A percentile compares a stretch with the other conserved stretches of the same genome.
Evolutionary conservation across 2,797 vertebrate genomes (phyloP).

Genomic region (Myotis findleyi): DNA sequence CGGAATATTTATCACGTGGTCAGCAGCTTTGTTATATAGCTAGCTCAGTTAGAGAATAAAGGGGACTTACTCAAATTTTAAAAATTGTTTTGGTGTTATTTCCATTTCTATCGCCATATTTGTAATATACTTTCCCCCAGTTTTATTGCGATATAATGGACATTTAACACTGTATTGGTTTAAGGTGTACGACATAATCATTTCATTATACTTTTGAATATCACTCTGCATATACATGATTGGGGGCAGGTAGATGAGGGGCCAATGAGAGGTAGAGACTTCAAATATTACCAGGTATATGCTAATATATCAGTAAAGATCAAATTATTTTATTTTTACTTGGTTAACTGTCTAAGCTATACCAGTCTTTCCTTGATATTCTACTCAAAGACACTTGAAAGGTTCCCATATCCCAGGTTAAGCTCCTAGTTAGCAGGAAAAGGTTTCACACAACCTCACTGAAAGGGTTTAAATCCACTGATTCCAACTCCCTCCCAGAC

Average conservation of each 20-base stretch:
- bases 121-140: neutral
- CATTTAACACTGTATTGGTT: neutral
- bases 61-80: neutral
- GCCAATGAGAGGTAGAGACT: neutral
- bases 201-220: neutral
- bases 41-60: neutral
- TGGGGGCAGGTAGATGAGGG: neutral
- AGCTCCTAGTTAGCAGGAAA: neutral
- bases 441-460: neutral
- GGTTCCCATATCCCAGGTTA: neutral
- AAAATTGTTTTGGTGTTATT: neutral
- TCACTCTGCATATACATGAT: neutral
- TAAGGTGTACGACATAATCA: neutral
- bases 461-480: neutral
- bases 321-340: neutral
- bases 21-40: neutral
- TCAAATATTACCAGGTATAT: neutral
- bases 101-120: neutral
- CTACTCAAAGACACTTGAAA: constrained; percentile 1
- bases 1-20: neutral
- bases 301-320: neutral
- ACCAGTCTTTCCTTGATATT: neutral
- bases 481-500: neutral
- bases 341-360: neutral
- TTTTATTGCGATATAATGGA: neutral